Conservation (phyloP, 2,888 invertebrate genomes). For the Rhamphomyia laevipes region DNA sequence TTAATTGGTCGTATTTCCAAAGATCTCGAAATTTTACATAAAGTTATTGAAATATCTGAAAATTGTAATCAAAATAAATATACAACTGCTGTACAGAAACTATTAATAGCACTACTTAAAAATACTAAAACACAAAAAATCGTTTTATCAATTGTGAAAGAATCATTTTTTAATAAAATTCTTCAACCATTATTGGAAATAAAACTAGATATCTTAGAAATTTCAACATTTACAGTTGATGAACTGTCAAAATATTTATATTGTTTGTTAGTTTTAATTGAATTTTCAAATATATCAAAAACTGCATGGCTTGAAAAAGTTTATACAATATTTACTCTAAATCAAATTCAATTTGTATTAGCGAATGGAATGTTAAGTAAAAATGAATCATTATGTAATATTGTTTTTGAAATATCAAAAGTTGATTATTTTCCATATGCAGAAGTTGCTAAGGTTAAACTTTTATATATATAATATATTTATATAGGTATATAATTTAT, state of each 20-base stretch:
- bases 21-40: slow-evolving; percentile 23
- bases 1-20: slow-evolving; percentile 23
- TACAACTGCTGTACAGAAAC: slow-evolving; percentile 25
- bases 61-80: slow-evolving; percentile 22
- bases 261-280: slow-evolving; percentile 28
- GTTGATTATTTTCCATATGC: slow-evolving; percentile 29
- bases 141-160: slow-evolving; percentile 30
- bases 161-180: slow-evolving; percentile 35
- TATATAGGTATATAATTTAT: too few species aligned
- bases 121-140: slow-evolving; percentile 30
- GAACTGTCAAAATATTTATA: slow-evolving; percentile 30
- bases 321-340: slow-evolving; percentile 23
- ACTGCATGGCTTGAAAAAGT: slow-evolving; percentile 33
- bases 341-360: slow-evolving; percentile 31
- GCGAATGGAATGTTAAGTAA: slow-evolving; percentile 29
- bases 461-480: too few species aligned
- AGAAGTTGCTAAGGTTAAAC: slow-evolving; percentile 30
- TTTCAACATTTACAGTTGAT: slow-evolving; percentile 13
- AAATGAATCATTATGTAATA: slow-evolving; percentile 24
- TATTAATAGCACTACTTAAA: slow-evolving; percentile 25
- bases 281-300: slow-evolving; percentile 31
- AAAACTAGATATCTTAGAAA: slow-evolving; percentile 20
- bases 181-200: slow-evolving; percentile 24
- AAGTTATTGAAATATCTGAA: slow-evolving; percentile 26
- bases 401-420: slow-evolving; percentile 32